A percentile compares a stretch with the other conserved stretches of the same genome.
Conservation (phyloP, 2,888 invertebrate genomes). For the Zaprionus lineosus region DNA sequence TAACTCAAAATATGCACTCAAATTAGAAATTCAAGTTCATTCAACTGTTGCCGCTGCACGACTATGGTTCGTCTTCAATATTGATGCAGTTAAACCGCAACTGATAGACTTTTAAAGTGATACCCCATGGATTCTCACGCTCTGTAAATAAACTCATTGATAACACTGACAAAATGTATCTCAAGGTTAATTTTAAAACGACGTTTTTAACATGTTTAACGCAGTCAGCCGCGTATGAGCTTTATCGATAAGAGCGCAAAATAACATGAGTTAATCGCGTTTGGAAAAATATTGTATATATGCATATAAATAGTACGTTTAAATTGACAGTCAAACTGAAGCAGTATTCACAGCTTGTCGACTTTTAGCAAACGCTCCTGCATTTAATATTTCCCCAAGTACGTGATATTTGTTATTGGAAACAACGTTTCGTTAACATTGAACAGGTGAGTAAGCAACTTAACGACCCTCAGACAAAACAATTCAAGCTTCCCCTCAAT, state of each 20-base stretch:
- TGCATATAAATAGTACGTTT: slow-evolving; percentile 28
- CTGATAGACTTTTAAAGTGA: slow-evolving; percentile 11
- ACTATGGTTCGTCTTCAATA: slow-evolving; percentile 1
- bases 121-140: background rate
- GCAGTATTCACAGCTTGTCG: slow-evolving; percentile 21
- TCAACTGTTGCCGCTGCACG: slow-evolving; percentile 37
- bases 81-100: slow-evolving; percentile 12
- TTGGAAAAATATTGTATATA: background rate
- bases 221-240: slow-evolving; percentile 28
- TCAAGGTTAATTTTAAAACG: too few relatives aligned
- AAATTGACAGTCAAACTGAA: slow-evolving; percentile 56
- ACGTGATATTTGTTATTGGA: slow-evolving; percentile 11
- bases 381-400: too few relatives aligned
- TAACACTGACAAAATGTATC: slow-evolving; percentile 50
- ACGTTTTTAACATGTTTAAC: too few relatives aligned
- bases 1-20: slow-evolving; percentile 14
- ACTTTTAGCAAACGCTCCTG: too few relatives aligned
- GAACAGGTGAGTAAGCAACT: slow-evolving; percentile 44
- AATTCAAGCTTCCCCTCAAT: too few relatives aligned
- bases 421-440: slow-evolving; percentile 35
- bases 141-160: too few relatives aligned
- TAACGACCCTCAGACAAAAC: slow-evolving; percentile 38
- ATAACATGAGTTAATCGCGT: slow-evolving; percentile 40
- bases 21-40: slow-evolving; percentile 53
- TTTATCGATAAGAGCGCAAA: slow-evolving; percentile 43